phyloP scores from a whole-genome alignment of 2,797 vertebrate species.

The Brachymystax lenok region DNA sequence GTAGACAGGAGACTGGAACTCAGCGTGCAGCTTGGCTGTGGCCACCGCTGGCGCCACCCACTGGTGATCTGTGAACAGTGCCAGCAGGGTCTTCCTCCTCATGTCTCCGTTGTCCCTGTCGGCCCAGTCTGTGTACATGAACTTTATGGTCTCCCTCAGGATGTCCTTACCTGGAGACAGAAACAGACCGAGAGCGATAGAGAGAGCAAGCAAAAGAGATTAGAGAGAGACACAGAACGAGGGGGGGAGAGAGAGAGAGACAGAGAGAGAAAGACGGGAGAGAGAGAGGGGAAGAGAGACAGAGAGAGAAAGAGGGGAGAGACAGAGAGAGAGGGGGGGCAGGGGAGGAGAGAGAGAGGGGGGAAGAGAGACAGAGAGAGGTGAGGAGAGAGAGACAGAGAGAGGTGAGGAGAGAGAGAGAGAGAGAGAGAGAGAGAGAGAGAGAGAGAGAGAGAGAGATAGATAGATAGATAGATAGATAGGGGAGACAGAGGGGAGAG shows the following conservation, averaged over 20 bases:
- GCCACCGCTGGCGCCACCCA: constrained; percentile 97
- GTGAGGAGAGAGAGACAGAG: no score
- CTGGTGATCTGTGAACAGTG: constrained; percentile 95
- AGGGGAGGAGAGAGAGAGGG: neutral
- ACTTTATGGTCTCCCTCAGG: constrained; percentile 94
- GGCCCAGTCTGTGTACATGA: constrained; percentile 99
- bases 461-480: neutral
- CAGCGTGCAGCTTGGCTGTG: constrained; percentile 93
- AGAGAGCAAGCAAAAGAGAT: constrained; percentile 10
- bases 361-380: no score
- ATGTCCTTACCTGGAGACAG: constrained; percentile 84
- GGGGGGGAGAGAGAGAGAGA: neutral
- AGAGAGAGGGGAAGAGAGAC: neutral
- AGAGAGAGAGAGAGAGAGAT: no score
- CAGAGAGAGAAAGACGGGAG: constrained; percentile 15
- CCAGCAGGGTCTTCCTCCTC: constrained; percentile 91
- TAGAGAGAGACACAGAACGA: neutral
- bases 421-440: no score
- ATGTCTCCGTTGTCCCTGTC: constrained; percentile 95
- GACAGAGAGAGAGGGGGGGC: neutral
- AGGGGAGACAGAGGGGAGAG: constrained; percentile 30
- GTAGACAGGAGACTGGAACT: constrained; percentile 94
- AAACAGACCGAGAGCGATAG: constrained; percentile 25
- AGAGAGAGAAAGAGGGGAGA: neutral
- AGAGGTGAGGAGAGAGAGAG: no score